phyloP scores from a whole-genome alignment of 2,888 invertebrate species.

The Gisinianus flammeolus region DNA sequence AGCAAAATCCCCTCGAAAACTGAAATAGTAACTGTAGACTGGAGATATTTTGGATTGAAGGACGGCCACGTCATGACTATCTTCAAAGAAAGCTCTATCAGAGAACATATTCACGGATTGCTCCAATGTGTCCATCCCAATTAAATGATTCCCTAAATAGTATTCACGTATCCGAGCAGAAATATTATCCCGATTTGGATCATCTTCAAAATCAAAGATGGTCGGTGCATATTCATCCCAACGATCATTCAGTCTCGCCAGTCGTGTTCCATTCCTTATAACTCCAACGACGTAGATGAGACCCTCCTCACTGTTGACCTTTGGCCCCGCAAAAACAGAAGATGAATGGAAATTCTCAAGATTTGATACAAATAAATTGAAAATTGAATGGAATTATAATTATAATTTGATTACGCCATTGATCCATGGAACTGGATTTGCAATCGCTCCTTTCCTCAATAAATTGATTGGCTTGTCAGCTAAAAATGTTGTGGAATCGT shows the following conservation, averaged over 20 bases:
- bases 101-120: conserved; percentile 50
- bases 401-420: conserved; percentile 34
- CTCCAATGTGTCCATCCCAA: conserved; percentile 37
- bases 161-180: conserved; percentile 43
- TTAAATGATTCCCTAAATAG: conserved; percentile 42
- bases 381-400: too few species aligned
- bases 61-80: conserved; percentile 43
- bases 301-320: conserved; percentile 48
- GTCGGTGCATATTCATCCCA: conserved; percentile 47
- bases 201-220: conserved; percentile 47
- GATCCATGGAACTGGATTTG: conserved; percentile 42
- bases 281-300: conserved; percentile 50
- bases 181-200: conserved; percentile 44
- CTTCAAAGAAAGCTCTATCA: conserved; percentile 50
- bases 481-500: conserved; percentile 43
- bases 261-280: conserved; percentile 36
- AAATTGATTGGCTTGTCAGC: conserved; percentile 36
- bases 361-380: too few species aligned
- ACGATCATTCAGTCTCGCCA: conserved; percentile 37
- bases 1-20: conserved; percentile 44
- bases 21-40: conserved; percentile 51
- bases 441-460: conserved; percentile 29
- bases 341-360: too few species aligned
- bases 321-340: too few species aligned
- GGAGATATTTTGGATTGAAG: conserved; percentile 49